Conservation (phyloP, 2,113 vertebrate genomes). For the Aythya baeri region DNA sequence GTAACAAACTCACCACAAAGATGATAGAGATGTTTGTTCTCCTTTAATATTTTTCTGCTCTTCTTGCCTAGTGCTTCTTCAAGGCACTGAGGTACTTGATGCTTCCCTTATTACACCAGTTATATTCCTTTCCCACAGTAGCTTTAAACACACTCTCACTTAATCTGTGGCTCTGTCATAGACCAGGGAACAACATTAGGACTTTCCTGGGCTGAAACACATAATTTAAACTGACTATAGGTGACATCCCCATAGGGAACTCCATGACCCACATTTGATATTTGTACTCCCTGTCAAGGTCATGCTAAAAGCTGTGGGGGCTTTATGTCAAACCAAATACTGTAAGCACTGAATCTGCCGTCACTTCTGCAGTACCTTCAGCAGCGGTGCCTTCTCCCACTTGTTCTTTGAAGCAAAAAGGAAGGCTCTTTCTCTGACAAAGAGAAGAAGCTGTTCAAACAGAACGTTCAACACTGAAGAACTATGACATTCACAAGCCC, state of each 20-base stretch:
- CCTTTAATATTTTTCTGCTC: background rate
- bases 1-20: slow-evolving; percentile 13
- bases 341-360: background rate
- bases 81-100: background rate
- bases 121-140: background rate
- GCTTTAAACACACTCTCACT: background rate
- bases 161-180: background rate
- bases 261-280: background rate
- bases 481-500: background rate
- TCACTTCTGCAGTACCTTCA: background rate
- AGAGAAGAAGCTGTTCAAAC: background rate
- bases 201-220: background rate
- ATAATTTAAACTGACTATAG: background rate
- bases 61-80: background rate
- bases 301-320: background rate
- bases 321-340: background rate
- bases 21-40: slow-evolving; percentile 21
- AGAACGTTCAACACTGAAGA: background rate
- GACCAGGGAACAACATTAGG: background rate
- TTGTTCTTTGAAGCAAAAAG: background rate
- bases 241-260: background rate
- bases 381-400: rapidly evolving
- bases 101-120: background rate
- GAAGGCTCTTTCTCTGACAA: background rate
- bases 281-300: background rate